phyloP scores from a whole-genome alignment of 2,888 invertebrate species.

The Eucriotettix oculatus region DNA sequence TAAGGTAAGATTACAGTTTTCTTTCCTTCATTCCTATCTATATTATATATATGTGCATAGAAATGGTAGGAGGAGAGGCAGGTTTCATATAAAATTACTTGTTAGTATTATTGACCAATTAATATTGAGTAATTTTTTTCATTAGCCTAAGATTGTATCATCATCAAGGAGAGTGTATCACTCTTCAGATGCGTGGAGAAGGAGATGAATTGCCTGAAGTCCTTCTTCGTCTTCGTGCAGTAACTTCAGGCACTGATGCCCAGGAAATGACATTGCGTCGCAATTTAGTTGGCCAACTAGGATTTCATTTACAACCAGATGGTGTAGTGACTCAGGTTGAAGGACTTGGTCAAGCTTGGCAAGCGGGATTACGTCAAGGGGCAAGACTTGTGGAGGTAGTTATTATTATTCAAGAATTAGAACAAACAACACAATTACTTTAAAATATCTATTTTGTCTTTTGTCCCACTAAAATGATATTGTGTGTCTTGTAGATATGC shows the following conservation, averaged over 20 bases:
- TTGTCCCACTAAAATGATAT: too few relatives aligned
- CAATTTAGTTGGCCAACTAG: conserved; percentile 69
- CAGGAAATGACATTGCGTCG: conserved; percentile 67
- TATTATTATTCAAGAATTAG: too few relatives aligned
- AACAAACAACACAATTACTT: too few relatives aligned
- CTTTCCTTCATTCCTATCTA: too few relatives aligned
- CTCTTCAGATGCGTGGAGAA: conserved; percentile 52
- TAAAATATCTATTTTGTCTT: too few relatives aligned
- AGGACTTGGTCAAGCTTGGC: conserved; percentile 47
- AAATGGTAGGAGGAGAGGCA: too few relatives aligned
- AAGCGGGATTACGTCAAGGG: conserved; percentile 77
- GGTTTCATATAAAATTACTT: too few relatives aligned
- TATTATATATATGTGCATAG: too few relatives aligned
- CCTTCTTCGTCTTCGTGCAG: conserved; percentile 59
- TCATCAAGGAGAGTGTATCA: conserved; percentile 86
- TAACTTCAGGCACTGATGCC: conserved; percentile 60
- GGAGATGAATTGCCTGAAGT: conserved; percentile 60
- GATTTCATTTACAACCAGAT: conserved; percentile 81
- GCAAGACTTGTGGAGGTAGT: conserved; percentile 66
- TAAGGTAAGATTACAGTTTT: too few relatives aligned
- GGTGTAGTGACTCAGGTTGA: conserved; percentile 92
- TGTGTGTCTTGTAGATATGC: conserved; percentile 37
- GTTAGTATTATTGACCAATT: too few relatives aligned
- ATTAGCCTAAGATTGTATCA: conserved; percentile 65
- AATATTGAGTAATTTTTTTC: too few relatives aligned